Base-by-base conservation (phyloP, 2,113 vertebrate species). In the Engystomops pustulosus region DNA sequence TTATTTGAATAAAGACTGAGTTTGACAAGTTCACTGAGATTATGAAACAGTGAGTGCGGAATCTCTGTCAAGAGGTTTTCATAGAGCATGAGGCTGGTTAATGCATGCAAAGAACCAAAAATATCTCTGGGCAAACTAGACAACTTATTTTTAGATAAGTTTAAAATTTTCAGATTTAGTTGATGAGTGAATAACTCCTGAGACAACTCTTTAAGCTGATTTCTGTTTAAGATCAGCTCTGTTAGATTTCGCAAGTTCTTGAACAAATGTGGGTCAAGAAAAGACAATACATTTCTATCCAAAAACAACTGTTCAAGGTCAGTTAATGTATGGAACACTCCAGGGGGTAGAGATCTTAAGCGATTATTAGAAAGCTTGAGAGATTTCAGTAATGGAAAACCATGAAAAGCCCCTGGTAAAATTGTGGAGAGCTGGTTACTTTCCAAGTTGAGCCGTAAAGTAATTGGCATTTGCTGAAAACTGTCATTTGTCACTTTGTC, bases 141-240 rank as follows among this genome's bases (percentile, higher is more conserved):
- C 77, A 98, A 88, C 69, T 15, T 88, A 88, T 98, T 98, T 76
- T 84, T 91, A 0, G 92, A 94, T 9, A 98, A 87, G 87, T 97
- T 95, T 81, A 97, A 80, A 34, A 87, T 4, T 85, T 4, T 88
- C 18, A 99, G 93, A 27, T 88, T 93, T 79, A 47, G 41, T 25
- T 97, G 91, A 12, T 88, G 87, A 15, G 89, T 78, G 69, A 98
- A 95, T 80, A 93, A 11, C 0, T 84, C 85, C 10, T 85, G 51
- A 34, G 92, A 76, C 80, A 93, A 91, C 53, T 71, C 74, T 41
- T 69, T 23, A 27, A 95, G 90, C 3, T 86, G 91, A 86, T 98
- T 98, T 38, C 86, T 83, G 85, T 91, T 95, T 86, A 97, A 65
- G 84, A 91, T 89, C 82, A 98, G 91, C 6, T 92, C 68, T 30